Base-by-base conservation (phyloP, 2,888 invertebrate species). In the Yponomeuta evonymella region DNA sequence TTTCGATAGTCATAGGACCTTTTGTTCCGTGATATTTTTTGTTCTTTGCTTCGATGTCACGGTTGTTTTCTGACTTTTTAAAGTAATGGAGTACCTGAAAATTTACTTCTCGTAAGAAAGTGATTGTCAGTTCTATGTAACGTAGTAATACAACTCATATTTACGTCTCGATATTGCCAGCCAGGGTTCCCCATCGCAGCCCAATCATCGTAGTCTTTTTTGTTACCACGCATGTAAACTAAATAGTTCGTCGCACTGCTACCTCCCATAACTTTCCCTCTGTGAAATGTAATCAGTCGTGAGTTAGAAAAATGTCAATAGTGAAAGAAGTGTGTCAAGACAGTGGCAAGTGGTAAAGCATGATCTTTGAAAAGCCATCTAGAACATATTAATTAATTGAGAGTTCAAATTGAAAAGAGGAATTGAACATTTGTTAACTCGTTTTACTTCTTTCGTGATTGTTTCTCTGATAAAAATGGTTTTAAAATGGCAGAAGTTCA, bases 221-320 rank as follows among this genome's bases (percentile, higher is more conserved):
- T 93, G 77, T 93, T 93, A 63, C 94, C 94, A 81, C 94, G 83
- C 80, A 94, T 93, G 79, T 94, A 95, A 48, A 94, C 94, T 87
- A 95, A 90, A 82, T 94, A 94, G 82, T 95, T 95, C 67, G 94
- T 91, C 64, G 94, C 86, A 75, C 95, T 95, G 2, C 94, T 94
- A 3, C 96, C 95, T 23, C 95, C 95, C 92, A 95, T 94, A 2
- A 95, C 94, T 79, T 93, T 94, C 4, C 94, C 94, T 71, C 94
- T 92, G 88, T 63, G 36, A 48, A 70, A 15, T 36, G 51, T 58
- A 58, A 58, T 58, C 43, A 43, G 43, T 43, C 43, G 1, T 43
- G 43, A 43, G 43, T 43, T 43, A 43, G 43, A 8, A 43, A 3
- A 43, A 43, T 43, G 43, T 43, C 43, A 43, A 43, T 3, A 43